Base-by-base conservation (phyloP, 2,113 vertebrate species). In the Osmerus eperlanus region DNA sequence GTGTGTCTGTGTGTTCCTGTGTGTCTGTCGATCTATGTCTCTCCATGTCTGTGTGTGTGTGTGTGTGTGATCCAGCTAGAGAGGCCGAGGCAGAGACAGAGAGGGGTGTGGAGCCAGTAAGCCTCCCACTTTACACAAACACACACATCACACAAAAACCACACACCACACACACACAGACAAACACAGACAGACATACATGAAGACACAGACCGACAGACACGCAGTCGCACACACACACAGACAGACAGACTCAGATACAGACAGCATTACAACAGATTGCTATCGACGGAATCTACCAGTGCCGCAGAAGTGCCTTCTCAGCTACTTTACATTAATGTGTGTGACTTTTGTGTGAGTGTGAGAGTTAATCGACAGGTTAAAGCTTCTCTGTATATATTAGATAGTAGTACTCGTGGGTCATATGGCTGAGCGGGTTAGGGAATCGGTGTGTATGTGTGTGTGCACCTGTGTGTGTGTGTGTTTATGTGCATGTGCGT, bases 91-190 rank as follows among this genome's bases (percentile, higher is more conserved):
- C 28, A 18, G 47, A 68, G 52, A 11, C 1, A 60, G 59, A 73
- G 47, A 69, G 28, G 58, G 82, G 82, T 85, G 85, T 70, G 60
- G 79, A 87, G 86, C 70, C 61, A 69, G 73, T 68, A 80, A 74
- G 78, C 71, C 74, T 63, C 19, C 7, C 77, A 79, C 66, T 69
- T 66, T 67, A 75, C 82, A 74, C 18, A 73, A 64, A 73, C 5
- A 14, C 21, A 51, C 76, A 59, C 71, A 54, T 12, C 1, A 69
- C 47, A 68, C 6, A 25, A 0, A 15, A 18, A 18, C 56, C 11
- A 59, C 18, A 59, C 56, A 56, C 3, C 62, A 61, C 61, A 12
- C 54, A 56, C 60, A 69, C 73, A 11, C 70, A 64, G 28, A 19
- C 64, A 51, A 4, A 15, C 28, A 53, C 51, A 18, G 21, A 21